Evolutionary conservation across 2,888 invertebrate species (phyloP).

Genomic region (Meandrusa payeni): DNA sequence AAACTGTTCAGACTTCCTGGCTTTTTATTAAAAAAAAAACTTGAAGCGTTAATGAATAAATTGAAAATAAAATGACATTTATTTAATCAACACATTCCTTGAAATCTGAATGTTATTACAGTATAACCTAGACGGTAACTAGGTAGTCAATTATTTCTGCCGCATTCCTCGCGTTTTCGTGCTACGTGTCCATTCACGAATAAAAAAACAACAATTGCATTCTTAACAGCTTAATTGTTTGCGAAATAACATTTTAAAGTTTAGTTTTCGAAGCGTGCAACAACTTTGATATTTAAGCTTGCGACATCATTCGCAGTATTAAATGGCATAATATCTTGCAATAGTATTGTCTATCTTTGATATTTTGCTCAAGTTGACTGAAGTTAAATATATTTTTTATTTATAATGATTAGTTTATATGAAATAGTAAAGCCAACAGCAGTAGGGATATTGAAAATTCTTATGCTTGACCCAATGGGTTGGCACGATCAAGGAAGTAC

Average conservation of each 20-base stretch:
- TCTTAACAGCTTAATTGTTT: not conserved
- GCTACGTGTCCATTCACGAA: conserved; percentile 6
- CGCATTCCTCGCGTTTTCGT: conserved; percentile 34
- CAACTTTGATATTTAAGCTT: conserved; percentile 24
- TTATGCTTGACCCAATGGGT: no score
- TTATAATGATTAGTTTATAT: no score
- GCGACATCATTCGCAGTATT: conserved; percentile 1
- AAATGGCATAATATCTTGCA: not conserved
- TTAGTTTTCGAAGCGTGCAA: conserved; percentile 21
- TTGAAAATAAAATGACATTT: no score
- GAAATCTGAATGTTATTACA: conserved; percentile 7
- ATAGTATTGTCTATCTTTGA: conserved; percentile 7
- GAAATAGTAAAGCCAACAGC: no score
- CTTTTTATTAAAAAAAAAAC: no score
- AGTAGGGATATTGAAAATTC: no score
- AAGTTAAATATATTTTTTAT: no score
- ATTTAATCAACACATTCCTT: not conserved
- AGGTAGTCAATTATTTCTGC: conserved; percentile 28
- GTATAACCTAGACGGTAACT: conserved; percentile 5
- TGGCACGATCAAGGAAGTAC: no score
- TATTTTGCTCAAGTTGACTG: not conserved
- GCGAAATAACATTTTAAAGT: conserved; percentile 28
- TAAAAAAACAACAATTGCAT: conserved; percentile 6
- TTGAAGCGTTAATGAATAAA: no score
- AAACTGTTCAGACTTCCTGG: no score